Conservation (phyloP, 2,113 vertebrate genomes). For the Oostethus manadensis region DNA sequence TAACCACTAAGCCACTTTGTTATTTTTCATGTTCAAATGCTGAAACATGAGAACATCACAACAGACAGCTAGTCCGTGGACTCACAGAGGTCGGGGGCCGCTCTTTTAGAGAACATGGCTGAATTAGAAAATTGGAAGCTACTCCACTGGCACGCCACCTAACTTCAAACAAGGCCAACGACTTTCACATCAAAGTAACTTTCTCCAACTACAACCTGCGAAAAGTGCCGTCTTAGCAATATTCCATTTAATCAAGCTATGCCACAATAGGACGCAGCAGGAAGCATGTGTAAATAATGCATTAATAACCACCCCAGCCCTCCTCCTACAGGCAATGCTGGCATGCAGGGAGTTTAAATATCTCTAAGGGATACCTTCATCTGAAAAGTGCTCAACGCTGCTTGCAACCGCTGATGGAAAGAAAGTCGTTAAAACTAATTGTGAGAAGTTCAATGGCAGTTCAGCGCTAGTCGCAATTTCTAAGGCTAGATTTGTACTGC, state of each 20-base stretch:
- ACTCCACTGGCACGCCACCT: neutral
- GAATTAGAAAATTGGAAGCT: neutral
- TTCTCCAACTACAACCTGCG: slow-evolving; percentile 17
- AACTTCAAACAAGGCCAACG: slow-evolving; percentile 39
- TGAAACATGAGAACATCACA: slow-evolving; percentile 8
- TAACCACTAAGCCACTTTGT: no score
- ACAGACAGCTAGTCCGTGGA: neutral
- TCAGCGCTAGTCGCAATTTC: slow-evolving; percentile 48
- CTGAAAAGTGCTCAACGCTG: slow-evolving; percentile 47
- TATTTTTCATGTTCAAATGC: slow-evolving; percentile 17
- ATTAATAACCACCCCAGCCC: slow-evolving; percentile 69
- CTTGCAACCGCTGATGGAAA: slow-evolving; percentile 40
- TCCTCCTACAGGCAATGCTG: slow-evolving; percentile 56
- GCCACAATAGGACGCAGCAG: slow-evolving; percentile 59
- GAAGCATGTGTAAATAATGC: slow-evolving; percentile 67
- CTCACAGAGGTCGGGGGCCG: neutral
- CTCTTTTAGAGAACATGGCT: no score
- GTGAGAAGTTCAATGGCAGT: slow-evolving; percentile 63
- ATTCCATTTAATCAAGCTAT: slow-evolving; percentile 65
- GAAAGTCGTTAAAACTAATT: slow-evolving; percentile 35
- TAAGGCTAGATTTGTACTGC: slow-evolving; percentile 8
- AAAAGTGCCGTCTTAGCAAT: slow-evolving; percentile 64
- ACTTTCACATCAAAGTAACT: slow-evolving; percentile 42
- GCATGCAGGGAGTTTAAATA: slow-evolving; percentile 62
- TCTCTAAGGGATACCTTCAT: slow-evolving; percentile 68